Base-by-base conservation (phyloP, 2,113 vertebrate genomes). In the Butorides virescens region DNA sequence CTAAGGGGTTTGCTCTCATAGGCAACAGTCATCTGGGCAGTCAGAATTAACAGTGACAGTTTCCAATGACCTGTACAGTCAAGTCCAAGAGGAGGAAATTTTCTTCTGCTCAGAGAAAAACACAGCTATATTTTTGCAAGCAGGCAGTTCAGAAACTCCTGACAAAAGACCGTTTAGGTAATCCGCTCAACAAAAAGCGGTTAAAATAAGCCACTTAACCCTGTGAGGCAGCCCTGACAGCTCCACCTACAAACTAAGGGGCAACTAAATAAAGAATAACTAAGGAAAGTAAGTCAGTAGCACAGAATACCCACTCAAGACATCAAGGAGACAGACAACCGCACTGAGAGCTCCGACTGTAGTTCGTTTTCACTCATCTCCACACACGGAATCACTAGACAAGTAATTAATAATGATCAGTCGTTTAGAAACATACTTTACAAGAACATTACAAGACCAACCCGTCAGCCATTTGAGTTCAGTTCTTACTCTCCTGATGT, bases 121-220 rank as follows among this genome's bases (percentile, higher is more conserved):
- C 30, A 88, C 52, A 70, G 25, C 5, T 23, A 11, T 1, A 30
- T 58, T 87, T 85, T 47, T 46, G 37, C 78, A 55, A 87, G 47
- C 50, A 71, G 44, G 59, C 27, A 53, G 36, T 44, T 59, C 59
- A 73, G 47, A 65, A 89, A 34, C 53, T 56, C n/a, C 58, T 30
- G 37, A 53, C 15, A 36, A 19, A 11, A 25, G 42, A 44, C 42
- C 9, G 5, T 71, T 11, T 67, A 25, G 23, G 34, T 32, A 23
- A 78, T 20, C 18, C 58, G 42, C 47, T 39, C 29, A 63, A 58
- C 3, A 3, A 65, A n/a, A 72, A 0, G 0, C 5, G 1, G 20
- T 46, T 46, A 59, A 61, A 59, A 63, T 13, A 37, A 30, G 29
- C 8, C 58, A 50, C 19, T 52, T 34, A 21, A 63, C 23, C 34